phyloP scores from a whole-genome alignment of 2,113 vertebrate species.

The Aegithalos caudatus region DNA sequence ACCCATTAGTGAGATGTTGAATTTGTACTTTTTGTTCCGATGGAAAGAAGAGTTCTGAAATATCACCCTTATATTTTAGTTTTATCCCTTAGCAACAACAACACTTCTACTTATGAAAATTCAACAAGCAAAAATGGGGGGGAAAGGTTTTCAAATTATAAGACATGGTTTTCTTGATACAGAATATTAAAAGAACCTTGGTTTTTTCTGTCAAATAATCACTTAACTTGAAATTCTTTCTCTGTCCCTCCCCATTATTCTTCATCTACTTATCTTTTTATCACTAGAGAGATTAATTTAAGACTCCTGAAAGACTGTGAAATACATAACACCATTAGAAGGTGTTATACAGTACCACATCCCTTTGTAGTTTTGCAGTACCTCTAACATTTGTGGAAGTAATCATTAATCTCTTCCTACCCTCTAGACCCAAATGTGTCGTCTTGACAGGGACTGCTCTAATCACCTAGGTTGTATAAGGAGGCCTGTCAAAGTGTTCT shows the following conservation, averaged over 20 bases:
- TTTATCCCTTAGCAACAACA: background rate
- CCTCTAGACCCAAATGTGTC: background rate
- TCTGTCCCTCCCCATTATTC: background rate
- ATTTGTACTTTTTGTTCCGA: background rate
- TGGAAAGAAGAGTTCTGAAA: background rate
- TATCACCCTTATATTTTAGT: background rate
- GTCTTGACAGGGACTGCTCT: background rate
- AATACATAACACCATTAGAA: background rate
- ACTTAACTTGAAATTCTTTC: background rate
- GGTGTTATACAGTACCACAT: background rate
- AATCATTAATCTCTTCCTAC: background rate
- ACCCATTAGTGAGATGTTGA: background rate
- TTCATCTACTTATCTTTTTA: background rate
- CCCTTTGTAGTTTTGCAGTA: background rate
- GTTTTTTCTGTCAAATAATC: background rate
- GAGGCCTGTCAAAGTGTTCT: rapidly evolving
- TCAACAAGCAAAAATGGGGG: background rate
- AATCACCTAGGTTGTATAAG: background rate
- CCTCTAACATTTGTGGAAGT: background rate
- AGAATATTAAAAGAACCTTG: background rate
- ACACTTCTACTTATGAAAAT: background rate
- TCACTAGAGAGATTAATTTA: background rate
- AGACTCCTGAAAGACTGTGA: background rate
- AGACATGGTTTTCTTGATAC: background rate
- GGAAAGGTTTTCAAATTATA: background rate